Percentiles rank a stretch among this genome's conserved stretches.
Conservation (phyloP, 2,113 vertebrate species). For the Oreocharis arfaki region DNA sequence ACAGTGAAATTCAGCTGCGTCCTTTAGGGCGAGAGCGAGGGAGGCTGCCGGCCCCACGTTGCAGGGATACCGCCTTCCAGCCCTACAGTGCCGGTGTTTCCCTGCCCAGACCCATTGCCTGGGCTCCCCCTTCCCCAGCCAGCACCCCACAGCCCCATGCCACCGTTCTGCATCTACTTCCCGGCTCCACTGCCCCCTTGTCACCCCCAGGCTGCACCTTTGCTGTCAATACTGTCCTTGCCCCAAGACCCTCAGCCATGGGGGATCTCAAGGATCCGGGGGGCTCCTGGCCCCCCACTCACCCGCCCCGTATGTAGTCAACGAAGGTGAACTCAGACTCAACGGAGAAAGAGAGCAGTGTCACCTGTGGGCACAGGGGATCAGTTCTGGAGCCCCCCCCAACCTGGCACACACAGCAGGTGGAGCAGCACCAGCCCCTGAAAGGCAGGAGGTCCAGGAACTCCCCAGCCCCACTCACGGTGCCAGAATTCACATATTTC, state of each 20-base stretch:
- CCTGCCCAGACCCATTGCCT: not conserved
- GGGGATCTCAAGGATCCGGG: not conserved
- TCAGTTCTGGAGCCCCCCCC: not conserved
- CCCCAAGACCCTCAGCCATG: not conserved
- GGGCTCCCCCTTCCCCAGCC: not conserved
- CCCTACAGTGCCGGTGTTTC: not conserved
- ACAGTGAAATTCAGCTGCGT: conserved; percentile 98
- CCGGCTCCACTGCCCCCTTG: rapidly evolving
- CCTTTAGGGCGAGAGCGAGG: conserved; percentile 66
- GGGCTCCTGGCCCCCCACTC: conserved; percentile 56
- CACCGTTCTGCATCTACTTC: rapidly evolving
- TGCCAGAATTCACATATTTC: conserved; percentile 97
- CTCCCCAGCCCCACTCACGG: conserved; percentile 75
- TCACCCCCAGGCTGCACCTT: not conserved
- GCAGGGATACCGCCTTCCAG: not conserved
- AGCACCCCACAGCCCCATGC: not conserved
- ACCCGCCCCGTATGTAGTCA: conserved; percentile 98
- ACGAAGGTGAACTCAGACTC: conserved; percentile 97
- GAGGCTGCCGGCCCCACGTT: not conserved
- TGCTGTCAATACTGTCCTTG: rapidly evolving
- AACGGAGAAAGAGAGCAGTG: conserved; percentile 94
- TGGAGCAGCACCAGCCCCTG: not conserved
- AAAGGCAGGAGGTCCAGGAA: not conserved
- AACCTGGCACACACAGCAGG: not conserved
- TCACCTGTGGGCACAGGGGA: conserved; percentile 76